These are phyloP conservation scores for Heliconius erato DNA, from an alignment of 2,888 invertebrate genomes.

Conservation along the genomic window DNA sequence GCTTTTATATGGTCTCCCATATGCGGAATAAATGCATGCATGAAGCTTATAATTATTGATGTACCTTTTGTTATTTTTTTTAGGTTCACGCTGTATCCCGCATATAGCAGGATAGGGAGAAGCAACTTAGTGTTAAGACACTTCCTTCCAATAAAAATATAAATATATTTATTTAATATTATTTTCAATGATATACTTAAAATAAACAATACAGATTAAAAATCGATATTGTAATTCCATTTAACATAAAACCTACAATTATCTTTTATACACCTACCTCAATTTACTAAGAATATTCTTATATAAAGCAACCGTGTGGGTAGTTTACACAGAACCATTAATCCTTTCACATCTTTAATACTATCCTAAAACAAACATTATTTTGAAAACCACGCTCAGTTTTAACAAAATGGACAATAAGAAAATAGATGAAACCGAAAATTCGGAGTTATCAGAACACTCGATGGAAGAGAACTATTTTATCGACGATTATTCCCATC, in stretches of 20 bases:
- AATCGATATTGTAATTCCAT: background rate
- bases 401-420: constrained; percentile 39
- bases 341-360: background rate
- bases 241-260: background rate
- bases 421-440: constrained; percentile 28
- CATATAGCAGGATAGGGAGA: too few relatives aligned
- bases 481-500: constrained; percentile 72
- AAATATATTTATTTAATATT: too few relatives aligned
- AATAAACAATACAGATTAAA: background rate
- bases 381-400: background rate
- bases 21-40: background rate
- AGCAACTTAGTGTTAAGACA: background rate
- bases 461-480: constrained; percentile 52
- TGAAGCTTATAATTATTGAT: too few relatives aligned
- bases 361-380: background rate
- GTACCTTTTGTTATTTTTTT: too few relatives aligned
- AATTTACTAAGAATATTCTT: too few relatives aligned
- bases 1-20: too few relatives aligned
- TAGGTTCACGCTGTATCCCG: too few relatives aligned
- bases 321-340: background rate
- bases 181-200: background rate
- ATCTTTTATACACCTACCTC: background rate
- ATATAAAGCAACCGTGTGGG: background rate
- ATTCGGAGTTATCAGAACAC: constrained; percentile 44
- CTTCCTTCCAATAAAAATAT: too few relatives aligned